These are phyloP conservation scores for Gobio gobio DNA, from an alignment of 2,113 vertebrate species.

Conservation along the genomic window DNA sequence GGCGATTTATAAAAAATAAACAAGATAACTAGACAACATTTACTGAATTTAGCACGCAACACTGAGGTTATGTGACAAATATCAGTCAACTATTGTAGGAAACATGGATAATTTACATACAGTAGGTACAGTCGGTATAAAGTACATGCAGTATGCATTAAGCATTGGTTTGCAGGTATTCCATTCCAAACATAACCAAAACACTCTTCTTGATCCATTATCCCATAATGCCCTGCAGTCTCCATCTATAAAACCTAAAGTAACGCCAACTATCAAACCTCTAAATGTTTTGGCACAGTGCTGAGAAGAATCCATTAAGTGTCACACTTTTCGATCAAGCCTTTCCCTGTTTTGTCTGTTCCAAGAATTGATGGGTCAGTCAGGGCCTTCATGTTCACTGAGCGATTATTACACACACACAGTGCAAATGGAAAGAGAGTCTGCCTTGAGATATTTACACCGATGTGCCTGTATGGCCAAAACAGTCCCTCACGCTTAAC, in stretches of 20 bases:
- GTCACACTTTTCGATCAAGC: conserved; percentile 23
- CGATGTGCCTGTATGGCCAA: not conserved
- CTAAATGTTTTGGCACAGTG: not conserved
- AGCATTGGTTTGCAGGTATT: not conserved
- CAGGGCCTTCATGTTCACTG: not conserved
- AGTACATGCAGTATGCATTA: conserved; percentile 2
- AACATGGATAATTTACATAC: not conserved
- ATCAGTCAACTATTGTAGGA: no score
- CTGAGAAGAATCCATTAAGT: conserved; percentile 39
- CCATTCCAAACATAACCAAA: not conserved
- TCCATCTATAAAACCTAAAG: conserved; percentile 16
- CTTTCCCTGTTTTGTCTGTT: conserved; percentile 3
- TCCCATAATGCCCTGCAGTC: not conserved
- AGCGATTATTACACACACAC: not conserved
- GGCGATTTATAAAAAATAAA: no score
- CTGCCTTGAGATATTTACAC: conserved; percentile 17
- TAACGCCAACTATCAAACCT: not conserved
- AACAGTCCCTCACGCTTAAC: not conserved
- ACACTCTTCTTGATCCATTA: conserved; percentile 20
- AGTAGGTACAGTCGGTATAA: not conserved
- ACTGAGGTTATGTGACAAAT: no score
- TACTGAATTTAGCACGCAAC: no score
- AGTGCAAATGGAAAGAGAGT: not conserved
- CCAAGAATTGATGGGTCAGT: conserved; percentile 26
- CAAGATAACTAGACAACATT: no score